Conservation (phyloP, 2,113 vertebrate genomes). For the Peucedramus taeniatus region DNA sequence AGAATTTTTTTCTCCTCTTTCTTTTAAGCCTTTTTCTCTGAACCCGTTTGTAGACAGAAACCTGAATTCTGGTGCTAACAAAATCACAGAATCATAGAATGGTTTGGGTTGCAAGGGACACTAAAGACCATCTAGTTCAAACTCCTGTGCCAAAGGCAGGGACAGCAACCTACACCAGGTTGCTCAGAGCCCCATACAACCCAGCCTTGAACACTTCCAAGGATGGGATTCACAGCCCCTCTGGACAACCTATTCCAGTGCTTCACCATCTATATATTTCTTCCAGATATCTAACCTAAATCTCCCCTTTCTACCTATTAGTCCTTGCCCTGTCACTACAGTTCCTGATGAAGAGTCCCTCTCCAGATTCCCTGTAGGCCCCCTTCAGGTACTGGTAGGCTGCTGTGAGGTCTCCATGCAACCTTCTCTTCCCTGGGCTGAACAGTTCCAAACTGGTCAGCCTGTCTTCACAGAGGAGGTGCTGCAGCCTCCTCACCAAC, state of each 20-base stretch:
- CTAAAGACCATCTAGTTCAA: not conserved
- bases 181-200: not conserved
- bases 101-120: not conserved
- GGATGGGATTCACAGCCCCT: not conserved
- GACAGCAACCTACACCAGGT: not conserved
- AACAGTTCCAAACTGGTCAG: not conserved
- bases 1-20: not conserved
- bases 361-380: not conserved
- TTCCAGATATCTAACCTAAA: not conserved
- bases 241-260: not conserved
- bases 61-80: not conserved
- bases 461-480: not conserved
- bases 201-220: not conserved
- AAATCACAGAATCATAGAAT: not conserved
- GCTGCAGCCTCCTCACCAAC: not conserved
- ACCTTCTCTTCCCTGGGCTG: not conserved
- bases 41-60: not conserved
- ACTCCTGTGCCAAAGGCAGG: not conserved
- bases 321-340: not conserved
- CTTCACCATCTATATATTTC: not conserved
- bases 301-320: not conserved
- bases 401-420: not conserved
- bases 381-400: not conserved
- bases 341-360: not conserved
- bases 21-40: not conserved